Evolutionary conservation across 2,113 vertebrate species (phyloP).

Genomic region (Gopherus flavomarginatus): DNA sequence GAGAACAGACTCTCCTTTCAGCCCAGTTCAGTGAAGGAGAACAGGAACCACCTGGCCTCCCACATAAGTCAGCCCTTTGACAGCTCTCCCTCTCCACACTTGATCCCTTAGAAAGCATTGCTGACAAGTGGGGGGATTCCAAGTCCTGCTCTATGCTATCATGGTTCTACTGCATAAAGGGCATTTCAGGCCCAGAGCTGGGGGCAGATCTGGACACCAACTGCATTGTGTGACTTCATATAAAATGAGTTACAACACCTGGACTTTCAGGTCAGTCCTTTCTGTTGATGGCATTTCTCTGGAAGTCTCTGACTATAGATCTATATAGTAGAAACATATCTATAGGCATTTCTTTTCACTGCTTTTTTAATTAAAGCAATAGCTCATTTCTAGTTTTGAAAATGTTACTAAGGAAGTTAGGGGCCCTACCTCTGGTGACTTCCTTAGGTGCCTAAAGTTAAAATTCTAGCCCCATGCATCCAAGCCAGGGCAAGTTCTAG

Average conservation of each 20-base stretch:
- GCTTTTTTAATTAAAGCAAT: not conserved
- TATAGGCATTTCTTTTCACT: not conserved
- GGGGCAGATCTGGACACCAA: not conserved
- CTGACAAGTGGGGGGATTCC: not conserved
- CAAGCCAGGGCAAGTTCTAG: not conserved
- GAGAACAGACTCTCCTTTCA: not conserved
- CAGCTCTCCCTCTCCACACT: not conserved
- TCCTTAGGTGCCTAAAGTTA: not conserved
- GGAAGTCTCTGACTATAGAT: rapidly evolving
- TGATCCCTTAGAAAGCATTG: not conserved
- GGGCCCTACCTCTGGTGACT: not conserved
- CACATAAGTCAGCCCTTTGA: not conserved
- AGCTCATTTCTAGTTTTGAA: not conserved
- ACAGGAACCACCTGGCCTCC: not conserved
- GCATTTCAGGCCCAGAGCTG: not conserved
- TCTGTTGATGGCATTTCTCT: not conserved
- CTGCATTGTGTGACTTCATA: rapidly evolving
- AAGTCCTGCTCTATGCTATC: not conserved
- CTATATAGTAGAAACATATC: not conserved
- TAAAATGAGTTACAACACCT: not conserved
- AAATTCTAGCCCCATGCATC: too few species aligned
- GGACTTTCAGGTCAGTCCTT: not conserved
- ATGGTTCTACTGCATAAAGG: not conserved
- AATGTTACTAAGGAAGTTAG: not conserved
- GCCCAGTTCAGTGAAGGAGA: not conserved